phyloP scores from a whole-genome alignment of 64 coral and sea anemone genomes.

The Montipora capricornis region DNA sequence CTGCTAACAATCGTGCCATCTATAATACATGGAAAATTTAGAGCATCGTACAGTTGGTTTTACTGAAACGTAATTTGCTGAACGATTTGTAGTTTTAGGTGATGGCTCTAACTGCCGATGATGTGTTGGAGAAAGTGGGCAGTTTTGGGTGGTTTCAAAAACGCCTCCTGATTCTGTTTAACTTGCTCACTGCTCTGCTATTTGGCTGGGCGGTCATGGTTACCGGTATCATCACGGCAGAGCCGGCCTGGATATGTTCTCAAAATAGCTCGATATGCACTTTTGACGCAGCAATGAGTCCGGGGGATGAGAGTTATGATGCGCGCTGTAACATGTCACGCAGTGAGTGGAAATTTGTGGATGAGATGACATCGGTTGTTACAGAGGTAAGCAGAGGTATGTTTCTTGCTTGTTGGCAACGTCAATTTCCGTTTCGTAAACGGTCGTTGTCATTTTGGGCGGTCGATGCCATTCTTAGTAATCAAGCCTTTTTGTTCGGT shows the following conservation, averaged over 20 bases:
- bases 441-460: too few species aligned
- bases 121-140: constrained; percentile 69
- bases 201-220: constrained; percentile 41
- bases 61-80: background rate
- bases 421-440: background rate
- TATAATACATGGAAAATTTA: too few species aligned
- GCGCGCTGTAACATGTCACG: constrained; percentile 68
- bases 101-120: constrained; percentile 66
- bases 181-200: constrained; percentile 9
- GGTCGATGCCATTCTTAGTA: too few species aligned
- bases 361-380: constrained; percentile 31
- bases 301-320: constrained; percentile 36
- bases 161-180: constrained; percentile 35
- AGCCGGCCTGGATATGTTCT: constrained; percentile 33
- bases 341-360: constrained; percentile 74
- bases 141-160: constrained; percentile 69
- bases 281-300: background rate
- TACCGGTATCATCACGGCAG: constrained; percentile 43
- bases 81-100: background rate
- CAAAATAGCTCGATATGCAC: constrained; percentile 61
- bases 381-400: constrained; percentile 29
- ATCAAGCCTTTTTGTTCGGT: too few species aligned
- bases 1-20: too few species aligned
- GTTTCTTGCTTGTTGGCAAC: too few species aligned
- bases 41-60: background rate